Evolutionary conservation across 2,797 vertebrate species (phyloP), one percentile per base, ranked within the genome.

Genomic region (Darevskia nairensis): DNA sequence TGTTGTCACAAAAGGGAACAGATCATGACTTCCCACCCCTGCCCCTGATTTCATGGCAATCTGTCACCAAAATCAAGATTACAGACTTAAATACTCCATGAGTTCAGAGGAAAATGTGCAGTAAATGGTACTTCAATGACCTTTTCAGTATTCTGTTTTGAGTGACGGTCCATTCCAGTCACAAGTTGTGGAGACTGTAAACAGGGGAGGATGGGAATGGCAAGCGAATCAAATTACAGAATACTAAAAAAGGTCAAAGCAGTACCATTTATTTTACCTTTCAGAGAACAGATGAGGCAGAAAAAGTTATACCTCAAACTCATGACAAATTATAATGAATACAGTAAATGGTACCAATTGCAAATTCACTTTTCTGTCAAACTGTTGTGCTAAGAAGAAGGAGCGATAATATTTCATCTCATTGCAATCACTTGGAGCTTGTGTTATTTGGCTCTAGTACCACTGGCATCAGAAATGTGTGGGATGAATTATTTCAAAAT

Each of bases 71-170:
- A 94, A 92, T 35, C 79, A 88, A 86, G 91, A 91, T 94, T 88
- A n/a, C 88, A 90, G 91, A 89, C 84, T 89, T 92, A 94, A 94
- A 90, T 94, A 90, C 68, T 87, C 55, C 32, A 39, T 64, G 86
- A 90, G 81, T 94, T 87, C 90, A 89, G 71, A 93, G 91, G 94
- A 74, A 90, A 46, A 90, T 83, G 86, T 90, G 86, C 90, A 93
- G 90, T 90, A 93, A 88, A 90, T 92, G 91, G 55, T 84, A 84
- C 68, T 90, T 82, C 77, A 91, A 87, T 97, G 97, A 97, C 96
- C 96, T 97, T 97, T 97, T 96, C 92, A 95, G 44, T 94, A 95
- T 95, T 96, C 95, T 94, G 66, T 94, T 96, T 96, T 97, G 95
- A 96, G 94, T 95, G 93, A 94, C 89, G 96, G 94, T 96, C 96